phyloP scores from a whole-genome alignment of 2,113 vertebrate species.

The Grantiella picta region DNA sequence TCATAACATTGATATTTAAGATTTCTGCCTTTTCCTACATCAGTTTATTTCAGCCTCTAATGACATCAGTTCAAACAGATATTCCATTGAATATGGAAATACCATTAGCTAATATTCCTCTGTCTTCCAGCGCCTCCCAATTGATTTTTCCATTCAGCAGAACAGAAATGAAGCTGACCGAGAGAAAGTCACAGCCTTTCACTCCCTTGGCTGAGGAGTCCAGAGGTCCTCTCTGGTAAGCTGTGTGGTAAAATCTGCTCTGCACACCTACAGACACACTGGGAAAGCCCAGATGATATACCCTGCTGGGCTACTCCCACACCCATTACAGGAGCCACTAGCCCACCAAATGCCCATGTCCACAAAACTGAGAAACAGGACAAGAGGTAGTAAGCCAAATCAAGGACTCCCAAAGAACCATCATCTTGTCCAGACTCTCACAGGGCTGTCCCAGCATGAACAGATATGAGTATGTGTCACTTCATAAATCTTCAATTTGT shows the following conservation, averaged over 20 bases:
- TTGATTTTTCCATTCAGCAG: background rate
- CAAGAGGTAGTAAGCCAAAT: background rate
- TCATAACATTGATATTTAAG: accelerated
- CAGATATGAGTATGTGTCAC: background rate
- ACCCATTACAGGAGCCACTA: background rate
- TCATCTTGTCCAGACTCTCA: background rate
- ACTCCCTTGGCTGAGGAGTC: background rate
- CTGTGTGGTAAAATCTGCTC: background rate
- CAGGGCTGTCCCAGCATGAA: background rate
- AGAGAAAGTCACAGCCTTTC: background rate
- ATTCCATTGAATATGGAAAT: background rate
- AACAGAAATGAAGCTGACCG: background rate
- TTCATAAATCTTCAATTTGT: background rate
- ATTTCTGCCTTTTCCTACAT: background rate
- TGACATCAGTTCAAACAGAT: background rate
- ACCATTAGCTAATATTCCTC: background rate
- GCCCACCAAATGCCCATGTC: background rate
- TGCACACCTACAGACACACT: background rate
- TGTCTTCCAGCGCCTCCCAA: background rate
- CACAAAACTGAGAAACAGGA: background rate
- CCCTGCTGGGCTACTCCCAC: accelerated
- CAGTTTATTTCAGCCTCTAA: background rate
- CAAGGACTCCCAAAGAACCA: background rate
- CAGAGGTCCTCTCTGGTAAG: background rate
- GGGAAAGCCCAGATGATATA: background rate